These are phyloP conservation scores for Conomelus anceps DNA, from an alignment of 2,888 invertebrate species.

Conservation along the genomic window DNA sequence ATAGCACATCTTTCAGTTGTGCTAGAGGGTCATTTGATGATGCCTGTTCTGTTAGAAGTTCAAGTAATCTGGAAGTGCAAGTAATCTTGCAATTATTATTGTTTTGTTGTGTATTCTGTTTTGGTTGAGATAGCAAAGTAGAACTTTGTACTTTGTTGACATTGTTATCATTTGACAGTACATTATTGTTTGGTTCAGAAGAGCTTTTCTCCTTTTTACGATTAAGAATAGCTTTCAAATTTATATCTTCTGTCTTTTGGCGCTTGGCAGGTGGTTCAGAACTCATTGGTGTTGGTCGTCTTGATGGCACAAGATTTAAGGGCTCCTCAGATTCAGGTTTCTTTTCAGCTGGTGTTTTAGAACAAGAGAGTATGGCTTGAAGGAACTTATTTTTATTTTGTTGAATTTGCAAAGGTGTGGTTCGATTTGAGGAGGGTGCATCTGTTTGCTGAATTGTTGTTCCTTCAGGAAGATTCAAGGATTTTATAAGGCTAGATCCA, in stretches of 20 bases:
- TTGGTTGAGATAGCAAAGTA: neutral
- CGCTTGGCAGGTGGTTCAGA: slow-evolving; percentile 48
- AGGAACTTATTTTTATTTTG: slow-evolving; percentile 42
- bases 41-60: slow-evolving; percentile 50
- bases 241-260: slow-evolving; percentile 45
- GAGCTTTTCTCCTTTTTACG: slow-evolving; percentile 18
- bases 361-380: slow-evolving; percentile 56
- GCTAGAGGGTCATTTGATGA: slow-evolving; percentile 49
- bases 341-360: slow-evolving; percentile 36
- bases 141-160: neutral
- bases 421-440: slow-evolving; percentile 19
- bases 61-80: slow-evolving; percentile 42
- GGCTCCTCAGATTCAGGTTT: slow-evolving; percentile 61
- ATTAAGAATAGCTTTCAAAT: slow-evolving; percentile 48
- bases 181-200: slow-evolving; percentile 7
- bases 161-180: slow-evolving; percentile 16
- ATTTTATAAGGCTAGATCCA: slow-evolving; percentile 23
- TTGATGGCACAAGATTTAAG: slow-evolving; percentile 52
- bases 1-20: slow-evolving; percentile 62
- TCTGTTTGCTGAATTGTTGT: slow-evolving; percentile 32
- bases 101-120: neutral
- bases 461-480: slow-evolving; percentile 33
- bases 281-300: slow-evolving; percentile 28
- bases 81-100: neutral
- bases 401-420: slow-evolving; percentile 31